These are phyloP conservation scores for Hartigia nigra DNA, from an alignment of 2,888 invertebrate species.

Conservation along the genomic window DNA sequence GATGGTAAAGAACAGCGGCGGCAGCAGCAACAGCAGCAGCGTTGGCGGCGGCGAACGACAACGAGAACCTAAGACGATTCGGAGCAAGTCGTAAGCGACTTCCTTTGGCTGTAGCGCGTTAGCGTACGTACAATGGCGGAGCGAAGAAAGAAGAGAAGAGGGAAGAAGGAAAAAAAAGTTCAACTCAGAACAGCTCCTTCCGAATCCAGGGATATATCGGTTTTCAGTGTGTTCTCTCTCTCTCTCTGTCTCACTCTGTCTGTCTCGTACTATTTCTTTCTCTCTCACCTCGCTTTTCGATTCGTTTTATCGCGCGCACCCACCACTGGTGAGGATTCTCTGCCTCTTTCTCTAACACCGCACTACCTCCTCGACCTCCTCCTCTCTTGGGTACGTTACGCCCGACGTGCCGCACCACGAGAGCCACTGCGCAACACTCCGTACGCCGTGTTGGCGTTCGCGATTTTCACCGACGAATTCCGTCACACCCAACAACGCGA, in stretches of 20 bases:
- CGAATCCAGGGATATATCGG: background rate
- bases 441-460: slow-evolving; percentile 27
- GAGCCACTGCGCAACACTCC: slow-evolving; percentile 39
- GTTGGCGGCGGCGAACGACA: slow-evolving; percentile 31
- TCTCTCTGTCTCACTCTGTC: slow-evolving; percentile 21
- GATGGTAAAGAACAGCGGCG: slow-evolving; percentile 4
- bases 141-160: slow-evolving; percentile 18
- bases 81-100: slow-evolving; percentile 22
- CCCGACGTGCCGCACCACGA: slow-evolving; percentile 15
- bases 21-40: slow-evolving; percentile 13
- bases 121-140: slow-evolving; percentile 50
- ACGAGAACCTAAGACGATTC: slow-evolving; percentile 26
- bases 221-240: slow-evolving; percentile 8
- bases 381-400: slow-evolving; percentile 7
- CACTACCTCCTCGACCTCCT: background rate
- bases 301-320: slow-evolving; percentile 30
- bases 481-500: slow-evolving; percentile 50
- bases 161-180: background rate
- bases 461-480: slow-evolving; percentile 36
- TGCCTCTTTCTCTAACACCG: slow-evolving; percentile 8
- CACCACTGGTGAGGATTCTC: slow-evolving; percentile 17
- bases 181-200: background rate
- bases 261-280: slow-evolving; percentile 30
- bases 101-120: slow-evolving; percentile 36
- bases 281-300: slow-evolving; percentile 37